Evolutionary conservation across 2,113 vertebrate species (phyloP), one percentile per base, ranked within the genome.

Genomic region (Scortum barcoo): DNA sequence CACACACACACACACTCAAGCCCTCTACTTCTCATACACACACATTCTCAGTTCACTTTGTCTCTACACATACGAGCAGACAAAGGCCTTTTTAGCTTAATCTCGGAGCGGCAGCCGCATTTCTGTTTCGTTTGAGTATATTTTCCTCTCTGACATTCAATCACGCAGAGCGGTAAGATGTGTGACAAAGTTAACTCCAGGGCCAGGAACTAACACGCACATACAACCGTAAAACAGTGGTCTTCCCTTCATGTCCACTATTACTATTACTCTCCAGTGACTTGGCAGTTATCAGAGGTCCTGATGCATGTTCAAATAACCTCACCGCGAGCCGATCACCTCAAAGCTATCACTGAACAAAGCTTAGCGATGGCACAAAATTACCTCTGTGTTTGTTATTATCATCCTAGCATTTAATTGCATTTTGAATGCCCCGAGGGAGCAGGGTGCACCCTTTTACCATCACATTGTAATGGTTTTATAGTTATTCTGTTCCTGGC

Each of bases 361-460:
- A 76, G 75, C 68, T 48, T n/a, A 44, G 81, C 17, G 0, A 36
- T 71, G 80, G 68, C 56, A 73, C 78, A n/a, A n/a, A 78, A 93
- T 88, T 62, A 86, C 77, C 48, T 63, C 65, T 9, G 14, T 75
- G 73, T 88, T 83, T 81, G 73, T 86, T 69, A 85, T 86, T 73
- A 86, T 83, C 76, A 75, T 85, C 38, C 17, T 48, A 71, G 73
- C 76, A 72, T 89, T 94, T 90, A 89, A 92, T 91, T 90, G 85
- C 78, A 82, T 84, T 89, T 83, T 48, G 28, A 74, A 76, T 50
- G 70, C 77, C 90, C 58, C 0, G 1, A 44, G 68, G 87, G 76
- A 76, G 60, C 73, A 53, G 42, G 56, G n/a, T 50, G 42, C 76
- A 81, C 61, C 72, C 60, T 84, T 84, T 86, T 65, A 78, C 50